These are phyloP conservation scores for Paedocypris micromegethes DNA, from an alignment of 2,797 vertebrate genomes.

Conservation along the genomic window DNA sequence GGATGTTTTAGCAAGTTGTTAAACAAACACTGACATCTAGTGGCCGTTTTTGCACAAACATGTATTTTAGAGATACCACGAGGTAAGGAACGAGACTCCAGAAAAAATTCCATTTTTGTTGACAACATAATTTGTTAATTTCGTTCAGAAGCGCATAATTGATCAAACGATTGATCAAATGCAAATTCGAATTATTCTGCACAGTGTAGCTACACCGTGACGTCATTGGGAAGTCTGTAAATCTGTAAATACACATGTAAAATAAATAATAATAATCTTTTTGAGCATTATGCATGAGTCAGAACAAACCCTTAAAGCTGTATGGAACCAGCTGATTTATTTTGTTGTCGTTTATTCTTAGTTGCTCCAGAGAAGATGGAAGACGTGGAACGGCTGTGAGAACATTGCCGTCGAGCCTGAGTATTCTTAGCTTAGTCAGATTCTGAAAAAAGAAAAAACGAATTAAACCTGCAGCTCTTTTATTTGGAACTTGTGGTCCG, in stretches of 20 bases:
- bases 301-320: slow-evolving; percentile 63
- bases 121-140: too few relatives aligned
- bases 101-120: too few relatives aligned
- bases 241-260: too few relatives aligned
- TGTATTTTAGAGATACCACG: too few relatives aligned
- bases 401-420: slow-evolving; percentile 70
- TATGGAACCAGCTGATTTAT: slow-evolving; percentile 56
- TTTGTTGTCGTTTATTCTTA: slow-evolving; percentile 70
- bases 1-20: background rate
- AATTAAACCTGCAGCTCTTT: background rate
- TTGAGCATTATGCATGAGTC: slow-evolving; percentile 10
- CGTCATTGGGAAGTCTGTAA: too few relatives aligned
- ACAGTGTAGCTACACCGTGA: too few relatives aligned
- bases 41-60: background rate
- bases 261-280: background rate
- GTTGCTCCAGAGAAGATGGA: slow-evolving; percentile 68
- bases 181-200: too few relatives aligned
- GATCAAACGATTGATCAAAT: too few relatives aligned
- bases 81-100: too few relatives aligned
- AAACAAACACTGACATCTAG: slow-evolving; percentile 11
- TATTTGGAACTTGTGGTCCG: background rate
- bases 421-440: slow-evolving; percentile 66
- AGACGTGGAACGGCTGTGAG: slow-evolving; percentile 65
- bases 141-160: too few relatives aligned
- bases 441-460: slow-evolving; percentile 58